phyloP scores from a whole-genome alignment of 1,140 invertebrate species.

The Drosophila subobscura region DNA sequence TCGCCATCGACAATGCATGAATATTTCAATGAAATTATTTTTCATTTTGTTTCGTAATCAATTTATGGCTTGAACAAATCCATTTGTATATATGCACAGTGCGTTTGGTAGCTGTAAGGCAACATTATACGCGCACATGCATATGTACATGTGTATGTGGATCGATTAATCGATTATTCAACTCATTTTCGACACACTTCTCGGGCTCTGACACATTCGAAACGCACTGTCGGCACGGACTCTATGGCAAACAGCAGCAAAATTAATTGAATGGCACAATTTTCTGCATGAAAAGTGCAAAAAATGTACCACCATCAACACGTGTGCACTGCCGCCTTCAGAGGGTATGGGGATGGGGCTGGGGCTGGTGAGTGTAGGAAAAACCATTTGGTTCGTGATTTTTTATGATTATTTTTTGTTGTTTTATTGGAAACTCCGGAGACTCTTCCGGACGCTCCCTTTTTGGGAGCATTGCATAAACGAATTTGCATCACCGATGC shows the following conservation, averaged over 20 bases:
- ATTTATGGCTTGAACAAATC: too few species aligned
- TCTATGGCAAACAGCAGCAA: constrained; percentile 46
- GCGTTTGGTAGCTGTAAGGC: too few species aligned
- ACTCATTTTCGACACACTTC: constrained; percentile 6
- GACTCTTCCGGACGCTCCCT: constrained; percentile 7
- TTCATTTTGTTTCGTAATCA: neutral
- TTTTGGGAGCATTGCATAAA: constrained; percentile 40
- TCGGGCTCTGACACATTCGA: constrained; percentile 1
- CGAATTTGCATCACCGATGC: constrained; percentile 57
- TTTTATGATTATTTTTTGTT: constrained; percentile 57
- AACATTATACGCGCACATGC: too few species aligned
- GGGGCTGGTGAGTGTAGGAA: constrained; percentile 4
- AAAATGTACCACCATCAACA: constrained; percentile 44
- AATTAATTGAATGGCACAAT: constrained; percentile 77
- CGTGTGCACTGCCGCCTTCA: constrained; percentile 9
- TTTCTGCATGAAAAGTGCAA: constrained; percentile 47
- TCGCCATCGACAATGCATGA: neutral
- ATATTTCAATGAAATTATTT: constrained; percentile 7
- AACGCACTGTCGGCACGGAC: constrained; percentile 24
- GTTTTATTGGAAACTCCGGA: constrained; percentile 12
- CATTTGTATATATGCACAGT: too few species aligned
- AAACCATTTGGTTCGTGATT: constrained; percentile 49
- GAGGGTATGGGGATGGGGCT: neutral
- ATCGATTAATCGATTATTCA: too few species aligned
- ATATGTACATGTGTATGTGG: too few species aligned